Base-by-base conservation (phyloP, 1,140 invertebrate species). In the Drosophila simulans region DNA sequence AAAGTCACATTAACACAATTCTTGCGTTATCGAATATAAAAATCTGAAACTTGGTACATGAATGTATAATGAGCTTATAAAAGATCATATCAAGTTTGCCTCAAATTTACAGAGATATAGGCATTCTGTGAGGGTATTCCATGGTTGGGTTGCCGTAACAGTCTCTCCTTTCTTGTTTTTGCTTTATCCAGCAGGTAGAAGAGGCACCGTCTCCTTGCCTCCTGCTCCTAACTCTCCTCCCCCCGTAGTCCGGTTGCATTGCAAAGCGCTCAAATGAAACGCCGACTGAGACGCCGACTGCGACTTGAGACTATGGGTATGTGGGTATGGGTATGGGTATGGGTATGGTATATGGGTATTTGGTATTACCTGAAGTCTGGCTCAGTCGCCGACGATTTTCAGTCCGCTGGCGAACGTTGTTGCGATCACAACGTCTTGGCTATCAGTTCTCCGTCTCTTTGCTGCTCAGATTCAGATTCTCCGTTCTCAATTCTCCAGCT, bases 321-420 rank as follows among this genome's bases (percentile, higher is more conserved):
- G 27, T 27, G 46, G 25, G 22, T 49, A 49, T 49, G 46, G 25
- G 22, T 49, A 27, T n/a, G n/a, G n/a, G n/a, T n/a, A n/a, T 31
- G 25, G 46, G 25, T 11, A 20, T 46, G 42, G 15, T 43, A 46
- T 25, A 13, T 49, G 11, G 35, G 55, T 58, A 58, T 40, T 17
- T 55, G 54, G 70, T 71, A 46, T 83, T 79, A 73, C 75, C 80
- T 83, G 65, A 66, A 77, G 64, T 58, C 55, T 37, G 27, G 42
- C 49, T 48, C 56, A 12, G 56, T 22, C 51, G 52, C 48, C 46
- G 45, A 27, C 46, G 46, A 27, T 17, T 74, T 80, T 66, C 82
- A 86, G 82, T 86, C 64, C 56, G 64, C 74, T 71, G 64, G 64
- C 78, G 82, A 86, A 86, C 82, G 82, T 84, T 71, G 68, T 78